Percentiles rank a stretch among this genome's conserved stretches.
Evolutionary conservation across 2,113 vertebrate species (phyloP).

Genomic region (Myrmecophaga tridactyla): DNA sequence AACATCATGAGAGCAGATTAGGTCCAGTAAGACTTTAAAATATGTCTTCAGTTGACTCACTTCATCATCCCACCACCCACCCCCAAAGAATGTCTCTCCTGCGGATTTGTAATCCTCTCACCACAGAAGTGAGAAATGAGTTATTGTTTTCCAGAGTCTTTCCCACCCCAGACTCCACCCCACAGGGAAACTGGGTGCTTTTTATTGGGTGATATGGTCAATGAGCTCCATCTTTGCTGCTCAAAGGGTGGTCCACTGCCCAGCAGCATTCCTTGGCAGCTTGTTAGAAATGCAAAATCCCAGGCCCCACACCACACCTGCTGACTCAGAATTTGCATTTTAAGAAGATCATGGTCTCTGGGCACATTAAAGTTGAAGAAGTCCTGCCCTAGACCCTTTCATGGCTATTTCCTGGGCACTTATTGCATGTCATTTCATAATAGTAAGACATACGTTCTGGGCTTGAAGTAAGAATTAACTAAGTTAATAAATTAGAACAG

Average conservation of each 20-base stretch:
- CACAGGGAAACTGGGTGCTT: not conserved
- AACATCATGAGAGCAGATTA: not conserved
- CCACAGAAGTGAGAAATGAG: not conserved
- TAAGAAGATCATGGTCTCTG: not conserved
- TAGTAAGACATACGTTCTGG: not conserved
- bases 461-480: not conserved
- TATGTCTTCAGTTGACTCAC: not conserved
- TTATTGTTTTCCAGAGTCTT: not conserved
- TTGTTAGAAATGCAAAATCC: not conserved
- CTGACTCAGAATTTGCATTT: not conserved
- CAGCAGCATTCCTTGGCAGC: not conserved
- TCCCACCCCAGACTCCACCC: not conserved
- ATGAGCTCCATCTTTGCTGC: not conserved
- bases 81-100: not conserved
- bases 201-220: not conserved
- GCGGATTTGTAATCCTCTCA: not conserved
- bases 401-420: not conserved
- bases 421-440: not conserved
- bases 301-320: not conserved
- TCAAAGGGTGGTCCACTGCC: not conserved
- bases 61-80: not conserved
- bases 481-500: not conserved
- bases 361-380: not conserved
- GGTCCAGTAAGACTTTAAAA: not conserved
- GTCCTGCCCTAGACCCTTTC: fast-evolving